A percentile compares a stretch with the other conserved stretches of the same genome.
phyloP scores from a whole-genome alignment of 2,113 vertebrate genomes.

The Mus musculus region GRCm39 chr15:20357001-20357500 shows the following conservation, averaged over 20 bases:
- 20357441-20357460: fast-evolving
- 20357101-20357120: neutral
- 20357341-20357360: neutral
- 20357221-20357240: neutral
- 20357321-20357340: neutral
- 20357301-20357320: neutral
- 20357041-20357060: neutral
- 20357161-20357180: neutral
- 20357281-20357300: neutral
- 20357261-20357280: neutral
- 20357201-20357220: neutral
- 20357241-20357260: neutral
- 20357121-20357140: neutral
- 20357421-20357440: neutral
- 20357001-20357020: conserved; percentile 77
- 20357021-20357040: conserved; percentile 73
- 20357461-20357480: neutral
- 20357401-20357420: neutral
- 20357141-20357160: neutral
- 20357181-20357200: neutral
- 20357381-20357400: neutral
- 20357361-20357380: neutral
- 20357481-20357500: neutral
- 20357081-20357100: neutral
- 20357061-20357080: conserved; percentile 18